Conservation (phyloP, 2,888 invertebrate species). For the Thera obeliscata region DNA sequence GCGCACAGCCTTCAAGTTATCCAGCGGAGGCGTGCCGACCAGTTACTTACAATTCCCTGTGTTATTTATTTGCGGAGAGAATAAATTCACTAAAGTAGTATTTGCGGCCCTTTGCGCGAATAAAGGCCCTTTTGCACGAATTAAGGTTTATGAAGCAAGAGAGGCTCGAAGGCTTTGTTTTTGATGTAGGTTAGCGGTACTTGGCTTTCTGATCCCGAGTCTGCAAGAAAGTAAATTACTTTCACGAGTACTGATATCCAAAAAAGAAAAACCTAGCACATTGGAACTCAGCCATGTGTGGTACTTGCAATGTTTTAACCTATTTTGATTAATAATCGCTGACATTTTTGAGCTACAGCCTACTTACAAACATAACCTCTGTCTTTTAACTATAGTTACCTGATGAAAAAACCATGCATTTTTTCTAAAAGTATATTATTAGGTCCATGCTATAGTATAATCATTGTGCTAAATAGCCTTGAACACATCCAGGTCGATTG, state of each 20-base stretch:
- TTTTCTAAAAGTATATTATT: too few species aligned
- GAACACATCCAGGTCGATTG: too few species aligned
- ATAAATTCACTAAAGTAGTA: constrained; percentile 66
- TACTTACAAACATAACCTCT: too few species aligned
- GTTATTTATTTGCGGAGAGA: constrained; percentile 71
- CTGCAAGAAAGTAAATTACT: not conserved
- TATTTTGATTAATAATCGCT: too few species aligned
- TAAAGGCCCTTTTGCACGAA: constrained; percentile 36
- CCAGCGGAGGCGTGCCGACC: constrained; percentile 53
- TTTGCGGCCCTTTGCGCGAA: constrained; percentile 38
- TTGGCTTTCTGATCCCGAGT: constrained; percentile 7
- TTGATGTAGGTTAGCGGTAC: constrained; percentile 18
- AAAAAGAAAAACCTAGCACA: too few species aligned
- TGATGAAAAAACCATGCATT: too few species aligned
- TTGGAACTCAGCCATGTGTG: too few species aligned
- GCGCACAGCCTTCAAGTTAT: constrained; percentile 22
- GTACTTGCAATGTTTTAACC: too few species aligned
- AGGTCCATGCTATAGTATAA: too few species aligned
- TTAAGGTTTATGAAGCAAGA: constrained; percentile 41
- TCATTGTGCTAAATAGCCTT: too few species aligned
- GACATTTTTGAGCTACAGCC: too few species aligned
- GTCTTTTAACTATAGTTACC: too few species aligned
- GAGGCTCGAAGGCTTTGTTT: constrained; percentile 27
- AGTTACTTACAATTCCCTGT: constrained; percentile 71
- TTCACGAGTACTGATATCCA: not conserved